phyloP scores from a whole-genome alignment of 2,113 vertebrate species.

The Eonycteris spelaea region DNA sequence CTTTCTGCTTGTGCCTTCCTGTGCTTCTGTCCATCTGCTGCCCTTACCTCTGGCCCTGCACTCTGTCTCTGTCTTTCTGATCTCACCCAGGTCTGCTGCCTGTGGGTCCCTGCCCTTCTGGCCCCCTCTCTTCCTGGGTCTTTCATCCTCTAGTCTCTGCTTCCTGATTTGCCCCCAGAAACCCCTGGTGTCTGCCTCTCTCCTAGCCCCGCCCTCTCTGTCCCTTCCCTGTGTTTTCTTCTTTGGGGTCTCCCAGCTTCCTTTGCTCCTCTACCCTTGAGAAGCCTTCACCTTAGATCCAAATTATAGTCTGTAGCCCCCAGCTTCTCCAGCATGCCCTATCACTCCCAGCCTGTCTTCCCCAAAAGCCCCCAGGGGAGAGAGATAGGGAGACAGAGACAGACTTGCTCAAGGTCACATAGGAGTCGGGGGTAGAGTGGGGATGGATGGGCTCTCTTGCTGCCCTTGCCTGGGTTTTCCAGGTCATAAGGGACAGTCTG shows the following conservation, averaged over 20 bases:
- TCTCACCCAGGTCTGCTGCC: neutral
- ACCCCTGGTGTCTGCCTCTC: neutral
- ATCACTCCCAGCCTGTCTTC: neutral
- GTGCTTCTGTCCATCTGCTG: neutral
- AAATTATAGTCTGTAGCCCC: neutral
- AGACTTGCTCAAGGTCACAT: slow-evolving; percentile 51
- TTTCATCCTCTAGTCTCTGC: neutral
- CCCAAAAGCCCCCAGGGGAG: neutral
- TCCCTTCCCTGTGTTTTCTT: neutral
- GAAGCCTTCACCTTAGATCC: neutral
- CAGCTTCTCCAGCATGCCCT: neutral
- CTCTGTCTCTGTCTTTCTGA: neutral
- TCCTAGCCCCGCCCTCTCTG: neutral
- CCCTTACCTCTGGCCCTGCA: neutral
- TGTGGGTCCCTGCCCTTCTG: neutral
- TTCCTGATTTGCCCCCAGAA: neutral
- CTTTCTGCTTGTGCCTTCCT: neutral
- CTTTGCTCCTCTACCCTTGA: neutral
- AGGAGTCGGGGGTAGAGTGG: neutral
- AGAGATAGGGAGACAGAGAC: neutral
- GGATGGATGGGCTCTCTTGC: neutral
- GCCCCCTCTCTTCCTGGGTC: neutral
- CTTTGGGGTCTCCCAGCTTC: neutral
- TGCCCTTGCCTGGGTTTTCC: neutral
- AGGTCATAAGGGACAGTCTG: neutral